phyloP scores from a whole-genome alignment of 2,888 invertebrate genomes.

The Hylaea fasciaria region DNA sequence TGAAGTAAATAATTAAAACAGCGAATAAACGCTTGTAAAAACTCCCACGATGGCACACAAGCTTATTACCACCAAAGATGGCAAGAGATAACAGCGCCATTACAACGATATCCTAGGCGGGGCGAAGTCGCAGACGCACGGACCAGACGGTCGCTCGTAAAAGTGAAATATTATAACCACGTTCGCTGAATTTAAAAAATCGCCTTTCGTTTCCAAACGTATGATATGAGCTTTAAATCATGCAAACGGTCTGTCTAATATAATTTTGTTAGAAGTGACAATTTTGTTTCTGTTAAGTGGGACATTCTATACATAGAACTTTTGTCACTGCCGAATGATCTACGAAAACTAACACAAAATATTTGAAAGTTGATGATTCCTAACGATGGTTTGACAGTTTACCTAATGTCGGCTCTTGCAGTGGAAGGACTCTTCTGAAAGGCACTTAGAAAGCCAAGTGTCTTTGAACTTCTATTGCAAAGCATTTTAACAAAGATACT shows the following conservation, averaged over 20 bases:
- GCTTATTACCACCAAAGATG: slow-evolving; percentile 60
- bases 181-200: slow-evolving; percentile 81
- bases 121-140: slow-evolving; percentile 75
- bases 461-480: too few relatives aligned
- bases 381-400: too few relatives aligned
- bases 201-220: slow-evolving; percentile 56
- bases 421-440: too few relatives aligned
- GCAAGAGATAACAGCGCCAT: slow-evolving; percentile 72
- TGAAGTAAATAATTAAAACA: too few relatives aligned
- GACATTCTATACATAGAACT: too few relatives aligned
- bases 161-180: slow-evolving; percentile 80
- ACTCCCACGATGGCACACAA: slow-evolving; percentile 24
- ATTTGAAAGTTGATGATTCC: too few relatives aligned
- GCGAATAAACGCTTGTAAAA: not conserved
- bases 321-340: too few relatives aligned
- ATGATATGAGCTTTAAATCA: slow-evolving; percentile 65
- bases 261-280: slow-evolving; percentile 37
- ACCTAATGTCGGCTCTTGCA: too few relatives aligned
- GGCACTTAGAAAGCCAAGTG: too few relatives aligned
- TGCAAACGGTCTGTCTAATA: slow-evolving; percentile 46
- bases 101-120: slow-evolving; percentile 73
- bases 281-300: slow-evolving; percentile 17
- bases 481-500: too few relatives aligned
- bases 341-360: too few relatives aligned
- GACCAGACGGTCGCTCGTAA: slow-evolving; percentile 77